Percentiles rank a stretch among this genome's conserved stretches.
Conservation (phyloP, 2,113 vertebrate species). For the Notarius quadriscutis region DNA sequence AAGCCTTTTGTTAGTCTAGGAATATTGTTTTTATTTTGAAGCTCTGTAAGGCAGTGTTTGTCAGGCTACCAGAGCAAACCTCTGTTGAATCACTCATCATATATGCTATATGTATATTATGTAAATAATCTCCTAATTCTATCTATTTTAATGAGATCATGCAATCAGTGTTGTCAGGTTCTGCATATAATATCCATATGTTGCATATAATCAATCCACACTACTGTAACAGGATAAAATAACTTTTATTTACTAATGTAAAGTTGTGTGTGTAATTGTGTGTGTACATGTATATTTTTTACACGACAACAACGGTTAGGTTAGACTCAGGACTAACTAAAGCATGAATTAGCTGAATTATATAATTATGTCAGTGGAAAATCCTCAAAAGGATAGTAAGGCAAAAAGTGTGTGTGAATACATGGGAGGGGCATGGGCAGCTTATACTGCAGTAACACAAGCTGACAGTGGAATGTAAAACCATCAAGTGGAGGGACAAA, state of each 20-base stretch:
- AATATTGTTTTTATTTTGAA: background rate
- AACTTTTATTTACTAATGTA: background rate
- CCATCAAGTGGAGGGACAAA: background rate
- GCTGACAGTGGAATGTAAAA: background rate
- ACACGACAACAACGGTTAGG: background rate
- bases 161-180: background rate
- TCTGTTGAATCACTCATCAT: background rate
- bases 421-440: background rate
- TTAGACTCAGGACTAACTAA: background rate
- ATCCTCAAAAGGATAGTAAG: background rate
- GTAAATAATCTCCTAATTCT: background rate
- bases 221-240: background rate
- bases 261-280: background rate
- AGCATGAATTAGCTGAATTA: background rate
- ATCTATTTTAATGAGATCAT: background rate
- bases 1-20: background rate
- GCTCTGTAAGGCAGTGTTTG: background rate
- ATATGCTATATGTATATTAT: background rate
- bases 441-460: background rate
- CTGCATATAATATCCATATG: background rate
- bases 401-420: no score
- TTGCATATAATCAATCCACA: background rate
- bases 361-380: background rate
- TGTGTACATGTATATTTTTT: background rate
- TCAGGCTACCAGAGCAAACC: background rate